Evolutionary conservation across 2,797 vertebrate genomes (phyloP).

Genomic region (Simalia tracyae): DNA sequence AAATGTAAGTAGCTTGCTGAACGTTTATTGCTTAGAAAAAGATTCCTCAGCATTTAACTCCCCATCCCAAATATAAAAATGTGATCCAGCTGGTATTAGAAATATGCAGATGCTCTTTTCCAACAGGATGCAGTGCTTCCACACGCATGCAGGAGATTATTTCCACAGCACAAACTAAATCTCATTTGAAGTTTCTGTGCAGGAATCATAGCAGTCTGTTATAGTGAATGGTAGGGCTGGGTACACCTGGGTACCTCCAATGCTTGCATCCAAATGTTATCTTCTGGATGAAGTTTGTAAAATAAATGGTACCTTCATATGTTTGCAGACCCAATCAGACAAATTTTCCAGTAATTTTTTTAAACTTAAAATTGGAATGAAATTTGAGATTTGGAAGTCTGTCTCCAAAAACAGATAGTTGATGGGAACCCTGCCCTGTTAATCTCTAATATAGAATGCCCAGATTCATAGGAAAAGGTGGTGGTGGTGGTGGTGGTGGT

Average conservation of each 20-base stretch:
- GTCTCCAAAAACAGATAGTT: background rate
- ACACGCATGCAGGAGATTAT: background rate
- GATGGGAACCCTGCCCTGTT: background rate
- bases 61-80: background rate
- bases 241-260: background rate
- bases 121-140: background rate
- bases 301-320: background rate
- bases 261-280: background rate
- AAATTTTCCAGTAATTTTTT: background rate
- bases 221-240: background rate
- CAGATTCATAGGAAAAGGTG: too few species aligned
- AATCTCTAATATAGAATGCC: background rate
- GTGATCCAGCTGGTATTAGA: background rate
- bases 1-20: background rate
- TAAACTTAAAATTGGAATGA: background rate
- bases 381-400: background rate
- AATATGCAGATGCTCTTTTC: background rate
- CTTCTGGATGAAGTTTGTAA: background rate
- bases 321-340: background rate
- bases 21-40: background rate
- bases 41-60: background rate
- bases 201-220: background rate
- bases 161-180: background rate
- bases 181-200: background rate
- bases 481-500: background rate